These are phyloP conservation scores for Lepidonotus clava DNA, from an alignment of 2,888 invertebrate genomes.

Conservation along the genomic window DNA sequence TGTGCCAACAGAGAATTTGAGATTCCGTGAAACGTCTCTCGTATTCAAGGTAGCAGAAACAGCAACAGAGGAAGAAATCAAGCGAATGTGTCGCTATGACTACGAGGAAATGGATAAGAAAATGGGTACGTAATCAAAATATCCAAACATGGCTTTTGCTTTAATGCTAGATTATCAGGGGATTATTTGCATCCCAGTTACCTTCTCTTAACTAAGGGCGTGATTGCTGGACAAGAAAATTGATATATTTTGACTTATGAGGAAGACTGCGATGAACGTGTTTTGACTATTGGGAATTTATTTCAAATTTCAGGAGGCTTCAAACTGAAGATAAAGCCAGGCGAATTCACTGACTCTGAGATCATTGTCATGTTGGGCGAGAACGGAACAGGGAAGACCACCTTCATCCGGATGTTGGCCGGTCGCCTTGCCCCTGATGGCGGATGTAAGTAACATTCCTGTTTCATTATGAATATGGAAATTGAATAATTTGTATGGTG, in stretches of 20 bases:
- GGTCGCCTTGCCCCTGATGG: slow-evolving; percentile 95
- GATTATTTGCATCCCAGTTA: too few species aligned
- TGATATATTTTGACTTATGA: too few species aligned
- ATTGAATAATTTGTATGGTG: too few species aligned
- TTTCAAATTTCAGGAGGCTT: slow-evolving; percentile 82
- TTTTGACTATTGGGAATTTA: too few species aligned
- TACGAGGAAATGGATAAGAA: slow-evolving; percentile 94
- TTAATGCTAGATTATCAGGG: too few species aligned
- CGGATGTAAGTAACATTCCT: slow-evolving; percentile 83
- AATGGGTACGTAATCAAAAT: slow-evolving; percentile 79
- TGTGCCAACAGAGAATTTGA: slow-evolving; percentile 98
- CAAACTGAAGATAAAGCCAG: slow-evolving; percentile 89
- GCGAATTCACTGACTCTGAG: slow-evolving; percentile 99
- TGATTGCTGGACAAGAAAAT: too few species aligned
- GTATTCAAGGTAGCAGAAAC: slow-evolving; percentile 99
- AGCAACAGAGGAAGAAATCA: slow-evolving; percentile 97
- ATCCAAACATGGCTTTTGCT: too few species aligned
- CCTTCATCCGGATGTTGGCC: slow-evolving; percentile 98
- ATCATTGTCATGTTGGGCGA: slow-evolving; percentile 97
- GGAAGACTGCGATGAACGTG: too few species aligned
- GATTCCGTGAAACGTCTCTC: slow-evolving; percentile 97
- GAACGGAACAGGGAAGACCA: slow-evolving; percentile 99
- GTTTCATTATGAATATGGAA: too few species aligned
- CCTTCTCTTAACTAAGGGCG: too few species aligned
- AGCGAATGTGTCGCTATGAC: slow-evolving; percentile 96